Evolutionary conservation across 92 coral and sea anemone genomes (phyloP).

Genomic region (Hydrozoanthus gracilis): DNA sequence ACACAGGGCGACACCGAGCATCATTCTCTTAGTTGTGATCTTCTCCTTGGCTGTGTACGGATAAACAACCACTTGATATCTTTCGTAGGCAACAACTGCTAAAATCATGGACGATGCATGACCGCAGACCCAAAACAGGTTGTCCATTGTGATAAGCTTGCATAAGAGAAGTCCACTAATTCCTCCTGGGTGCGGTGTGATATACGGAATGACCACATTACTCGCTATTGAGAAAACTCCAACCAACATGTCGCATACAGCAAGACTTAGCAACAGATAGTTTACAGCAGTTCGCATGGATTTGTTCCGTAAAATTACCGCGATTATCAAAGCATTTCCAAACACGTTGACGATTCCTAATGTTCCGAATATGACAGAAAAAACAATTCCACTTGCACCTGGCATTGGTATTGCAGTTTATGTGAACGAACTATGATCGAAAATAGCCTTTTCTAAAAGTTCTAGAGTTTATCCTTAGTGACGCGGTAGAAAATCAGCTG

Average conservation of each 20-base stretch:
- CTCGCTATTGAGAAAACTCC: conserved; percentile 10
- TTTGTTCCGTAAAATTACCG: not conserved
- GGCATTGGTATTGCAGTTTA: not conserved
- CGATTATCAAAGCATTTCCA: conserved; percentile 7
- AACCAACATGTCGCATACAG: not conserved
- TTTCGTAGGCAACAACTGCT: conserved; percentile 8
- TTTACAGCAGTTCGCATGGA: conserved; percentile 15
- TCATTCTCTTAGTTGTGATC: conserved; percentile 15
- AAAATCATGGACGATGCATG: not conserved
- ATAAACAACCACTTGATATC: conserved; percentile 21
- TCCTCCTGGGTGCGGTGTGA: not conserved
- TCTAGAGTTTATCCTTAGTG: too few relatives aligned
- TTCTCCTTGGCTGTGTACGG: conserved; percentile 13
- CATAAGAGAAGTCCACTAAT: not conserved
- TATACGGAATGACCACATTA: not conserved
- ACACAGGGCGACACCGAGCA: not conserved
- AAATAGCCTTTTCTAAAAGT: too few relatives aligned
- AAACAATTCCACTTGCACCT: too few relatives aligned
- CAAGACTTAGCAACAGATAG: conserved; percentile 15
- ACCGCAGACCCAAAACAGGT: conserved; percentile 7
- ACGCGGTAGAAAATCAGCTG: too few relatives aligned
- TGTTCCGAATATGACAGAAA: not conserved
- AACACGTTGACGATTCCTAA: not conserved
- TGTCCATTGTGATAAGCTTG: not conserved
- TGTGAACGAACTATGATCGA: too few relatives aligned